Percentiles rank a stretch among this genome's conserved stretches.
Conservation (phyloP, 2,888 invertebrate species). For the Sesamia inferens region DNA sequence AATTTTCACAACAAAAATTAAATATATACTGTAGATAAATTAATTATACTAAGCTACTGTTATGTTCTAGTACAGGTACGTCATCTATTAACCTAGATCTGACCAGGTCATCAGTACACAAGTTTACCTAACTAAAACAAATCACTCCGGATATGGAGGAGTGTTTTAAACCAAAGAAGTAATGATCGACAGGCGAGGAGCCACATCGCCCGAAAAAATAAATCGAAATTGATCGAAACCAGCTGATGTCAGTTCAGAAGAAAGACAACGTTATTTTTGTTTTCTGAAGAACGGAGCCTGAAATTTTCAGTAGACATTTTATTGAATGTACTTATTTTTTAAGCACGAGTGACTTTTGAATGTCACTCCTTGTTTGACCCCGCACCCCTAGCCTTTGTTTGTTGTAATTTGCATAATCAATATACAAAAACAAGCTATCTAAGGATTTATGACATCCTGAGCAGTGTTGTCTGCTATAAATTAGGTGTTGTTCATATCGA, state of each 20-base stretch:
- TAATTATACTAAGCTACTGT: background rate
- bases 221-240: slow-evolving; percentile 13
- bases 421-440: slow-evolving; percentile 50
- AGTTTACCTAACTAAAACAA: background rate
- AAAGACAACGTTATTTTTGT: slow-evolving; percentile 23
- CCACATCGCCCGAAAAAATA: slow-evolving; percentile 21
- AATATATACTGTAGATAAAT: too few species aligned
- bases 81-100: background rate
- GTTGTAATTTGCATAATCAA: slow-evolving; percentile 57
- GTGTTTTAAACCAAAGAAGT: slow-evolving; percentile 6
- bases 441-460: slow-evolving; percentile 48
- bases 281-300: background rate
- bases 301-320: background rate
- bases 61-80: background rate
- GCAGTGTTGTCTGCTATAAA: slow-evolving; percentile 43
- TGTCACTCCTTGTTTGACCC: slow-evolving; percentile 29
- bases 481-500: slow-evolving; percentile 51
- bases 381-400: slow-evolving; percentile 25
- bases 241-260: slow-evolving; percentile 12
- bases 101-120: too few species aligned
- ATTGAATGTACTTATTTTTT: slow-evolving; percentile 12
- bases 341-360: slow-evolving; percentile 32
- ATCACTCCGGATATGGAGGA: background rate
- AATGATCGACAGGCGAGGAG: slow-evolving; percentile 11
- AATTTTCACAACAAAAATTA: too few species aligned